Percentiles rank a stretch among this genome's conserved stretches.
Conservation (phyloP, 2,113 vertebrate genomes). For the Colinus virginianus region DNA sequence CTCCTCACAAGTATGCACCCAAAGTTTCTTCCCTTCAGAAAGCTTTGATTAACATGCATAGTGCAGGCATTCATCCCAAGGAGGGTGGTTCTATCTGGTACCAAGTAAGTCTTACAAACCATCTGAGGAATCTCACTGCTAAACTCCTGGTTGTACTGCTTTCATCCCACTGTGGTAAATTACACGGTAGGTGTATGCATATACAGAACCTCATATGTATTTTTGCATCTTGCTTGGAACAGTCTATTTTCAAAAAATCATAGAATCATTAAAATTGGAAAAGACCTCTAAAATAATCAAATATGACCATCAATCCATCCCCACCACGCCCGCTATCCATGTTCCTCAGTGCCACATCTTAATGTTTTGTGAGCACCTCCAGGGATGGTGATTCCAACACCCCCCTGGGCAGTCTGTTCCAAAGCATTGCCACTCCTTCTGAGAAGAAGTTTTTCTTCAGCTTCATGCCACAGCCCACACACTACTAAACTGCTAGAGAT, state of each 20-base stretch:
- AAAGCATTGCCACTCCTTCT: too few species aligned
- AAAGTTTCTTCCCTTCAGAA: background rate
- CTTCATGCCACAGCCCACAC: rapidly evolving
- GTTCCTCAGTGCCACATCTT: too few species aligned
- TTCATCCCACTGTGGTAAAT: background rate
- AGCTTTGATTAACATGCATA: background rate
- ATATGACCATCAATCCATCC: too few species aligned
- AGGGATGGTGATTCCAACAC: too few species aligned
- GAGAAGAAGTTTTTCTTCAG: background rate
- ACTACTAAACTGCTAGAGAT: background rate
- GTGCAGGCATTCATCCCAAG: background rate
- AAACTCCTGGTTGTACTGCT: background rate
- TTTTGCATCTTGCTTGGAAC: background rate
- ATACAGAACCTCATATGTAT: background rate
- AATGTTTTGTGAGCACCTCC: too few species aligned
- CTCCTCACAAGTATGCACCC: background rate
- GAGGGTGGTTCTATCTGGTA: background rate
- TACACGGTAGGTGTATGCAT: background rate
- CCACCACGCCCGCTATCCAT: too few species aligned
- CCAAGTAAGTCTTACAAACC: background rate
- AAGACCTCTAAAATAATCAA: too few species aligned
- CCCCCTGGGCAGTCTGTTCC: too few species aligned
- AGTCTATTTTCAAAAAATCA: background rate
- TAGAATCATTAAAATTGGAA: too few species aligned
- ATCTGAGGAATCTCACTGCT: background rate